Evolutionary conservation across 2,113 vertebrate species (phyloP).

Genomic region (Lichenostomus cassidix): DNA sequence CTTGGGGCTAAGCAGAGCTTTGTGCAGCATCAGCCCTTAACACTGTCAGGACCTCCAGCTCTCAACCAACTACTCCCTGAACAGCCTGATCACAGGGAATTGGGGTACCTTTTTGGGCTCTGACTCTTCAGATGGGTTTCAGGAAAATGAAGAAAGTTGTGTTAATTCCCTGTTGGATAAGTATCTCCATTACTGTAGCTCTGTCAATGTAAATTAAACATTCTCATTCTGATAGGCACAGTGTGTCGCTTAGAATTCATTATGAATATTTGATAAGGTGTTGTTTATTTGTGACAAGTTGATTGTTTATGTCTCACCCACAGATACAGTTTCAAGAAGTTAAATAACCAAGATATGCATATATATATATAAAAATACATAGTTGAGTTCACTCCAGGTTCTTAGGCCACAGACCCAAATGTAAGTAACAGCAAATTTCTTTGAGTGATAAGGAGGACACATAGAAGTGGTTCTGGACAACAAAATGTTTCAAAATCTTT

Average conservation of each 20-base stretch:
- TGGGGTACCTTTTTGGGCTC: neutral
- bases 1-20: neutral
- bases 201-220: neutral
- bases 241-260: neutral
- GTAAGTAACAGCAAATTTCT: neutral
- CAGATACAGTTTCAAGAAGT: neutral
- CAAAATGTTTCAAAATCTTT: neutral
- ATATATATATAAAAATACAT: neutral
- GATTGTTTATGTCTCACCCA: neutral
- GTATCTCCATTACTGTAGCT: neutral
- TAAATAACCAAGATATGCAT: neutral
- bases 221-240: neutral
- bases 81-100: neutral
- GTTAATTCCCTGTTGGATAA: neutral
- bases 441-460: neutral
- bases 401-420: neutral
- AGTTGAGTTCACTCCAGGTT: neutral
- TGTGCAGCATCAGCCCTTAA: neutral
- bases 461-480: neutral
- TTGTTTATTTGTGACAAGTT: neutral
- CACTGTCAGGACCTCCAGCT: neutral
- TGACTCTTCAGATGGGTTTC: neutral
- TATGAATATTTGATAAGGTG: neutral
- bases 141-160: neutral
- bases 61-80: rapidly evolving